Conservation (phyloP, 2,888 invertebrate genomes). For the Heterodera filipjevi region DNA sequence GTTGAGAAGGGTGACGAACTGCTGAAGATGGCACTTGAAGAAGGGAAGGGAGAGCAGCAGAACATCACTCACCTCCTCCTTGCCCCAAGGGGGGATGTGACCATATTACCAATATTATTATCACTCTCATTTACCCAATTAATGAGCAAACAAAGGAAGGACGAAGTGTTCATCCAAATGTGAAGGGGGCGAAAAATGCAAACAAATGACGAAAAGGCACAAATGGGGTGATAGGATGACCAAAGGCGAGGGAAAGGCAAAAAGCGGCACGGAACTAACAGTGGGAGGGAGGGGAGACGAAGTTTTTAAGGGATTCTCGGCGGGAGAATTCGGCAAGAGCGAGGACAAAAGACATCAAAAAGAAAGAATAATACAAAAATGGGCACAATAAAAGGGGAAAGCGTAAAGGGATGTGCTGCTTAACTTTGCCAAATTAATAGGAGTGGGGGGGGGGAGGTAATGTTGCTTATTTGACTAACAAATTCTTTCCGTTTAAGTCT, state of each 20-base stretch:
- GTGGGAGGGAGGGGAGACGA: background rate
- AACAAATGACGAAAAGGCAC: background rate
- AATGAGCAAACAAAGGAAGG: slow-evolving; percentile 1
- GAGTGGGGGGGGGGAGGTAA: no score
- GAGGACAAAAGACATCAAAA: background rate
- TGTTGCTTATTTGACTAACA: no score
- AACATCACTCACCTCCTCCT: no score
- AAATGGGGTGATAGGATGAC: background rate
- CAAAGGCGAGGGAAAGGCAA: background rate
- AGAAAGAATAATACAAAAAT: background rate
- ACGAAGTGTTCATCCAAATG: background rate
- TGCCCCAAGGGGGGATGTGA: no score
- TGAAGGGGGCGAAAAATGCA: background rate
- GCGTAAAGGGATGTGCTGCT: background rate
- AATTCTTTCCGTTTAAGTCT: slow-evolving; percentile 15
- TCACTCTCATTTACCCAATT: background rate
- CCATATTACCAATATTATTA: background rate
- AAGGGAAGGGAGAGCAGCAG: no score
- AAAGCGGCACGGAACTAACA: background rate
- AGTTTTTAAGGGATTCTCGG: background rate
- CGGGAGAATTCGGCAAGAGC: background rate
- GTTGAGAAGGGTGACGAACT: no score
- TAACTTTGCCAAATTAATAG: background rate
- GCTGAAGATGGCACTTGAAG: no score
- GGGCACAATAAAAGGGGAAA: background rate